A percentile compares a stretch with the other conserved stretches of the same genome.
Conservation (phyloP, 2,888 invertebrate genomes). For the Tetragonula carbonaria region DNA sequence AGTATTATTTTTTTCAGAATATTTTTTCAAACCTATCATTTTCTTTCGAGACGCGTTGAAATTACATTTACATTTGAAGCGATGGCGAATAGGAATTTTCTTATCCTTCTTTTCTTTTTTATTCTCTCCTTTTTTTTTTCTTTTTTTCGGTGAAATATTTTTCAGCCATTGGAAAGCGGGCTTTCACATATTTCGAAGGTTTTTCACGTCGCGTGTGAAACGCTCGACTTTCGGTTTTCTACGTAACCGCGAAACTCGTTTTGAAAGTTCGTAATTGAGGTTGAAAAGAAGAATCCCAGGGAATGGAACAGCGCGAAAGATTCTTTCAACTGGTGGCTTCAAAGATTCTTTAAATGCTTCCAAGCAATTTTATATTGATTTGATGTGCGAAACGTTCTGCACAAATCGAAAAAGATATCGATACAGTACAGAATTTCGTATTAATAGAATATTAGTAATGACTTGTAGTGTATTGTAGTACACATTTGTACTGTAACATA, state of each 20-base stretch:
- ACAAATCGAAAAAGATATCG: neutral
- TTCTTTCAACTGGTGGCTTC: neutral
- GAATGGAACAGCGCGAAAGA: neutral
- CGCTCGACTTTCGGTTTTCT: neutral
- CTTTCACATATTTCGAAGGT: neutral
- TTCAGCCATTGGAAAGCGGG: neutral
- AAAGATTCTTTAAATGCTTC: neutral
- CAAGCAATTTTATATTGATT: neutral
- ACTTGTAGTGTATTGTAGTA: too few relatives aligned
- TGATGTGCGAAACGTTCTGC: neutral
- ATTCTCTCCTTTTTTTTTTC: too few relatives aligned
- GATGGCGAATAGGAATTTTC: neutral
- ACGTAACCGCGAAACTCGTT: conserved; percentile 1
- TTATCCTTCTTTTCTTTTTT: neutral
- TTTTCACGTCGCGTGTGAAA: neutral
- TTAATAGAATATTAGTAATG: neutral
- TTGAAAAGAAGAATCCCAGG: neutral
- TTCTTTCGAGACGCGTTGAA: too few relatives aligned
- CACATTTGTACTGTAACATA: too few relatives aligned
- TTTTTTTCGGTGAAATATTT: neutral
- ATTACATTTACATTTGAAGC: neutral
- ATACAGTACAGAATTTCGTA: neutral
- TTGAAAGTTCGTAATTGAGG: neutral
- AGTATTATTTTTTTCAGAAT: too few relatives aligned
- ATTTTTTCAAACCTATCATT: too few relatives aligned